Conservation (phyloP, 2,797 vertebrate genomes). For the Siniperca undulata region DNA sequence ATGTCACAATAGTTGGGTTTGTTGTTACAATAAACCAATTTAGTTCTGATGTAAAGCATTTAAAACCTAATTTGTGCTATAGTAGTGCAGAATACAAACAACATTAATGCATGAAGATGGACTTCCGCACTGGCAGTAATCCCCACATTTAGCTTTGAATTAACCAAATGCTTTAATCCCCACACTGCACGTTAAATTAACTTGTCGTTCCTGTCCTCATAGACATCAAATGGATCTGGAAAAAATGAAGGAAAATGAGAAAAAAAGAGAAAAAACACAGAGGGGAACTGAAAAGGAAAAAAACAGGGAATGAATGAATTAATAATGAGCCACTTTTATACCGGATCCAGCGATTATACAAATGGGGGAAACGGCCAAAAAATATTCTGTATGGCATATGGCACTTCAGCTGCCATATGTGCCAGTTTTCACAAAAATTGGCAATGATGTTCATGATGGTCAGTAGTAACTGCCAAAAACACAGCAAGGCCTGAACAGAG, state of each 20-base stretch:
- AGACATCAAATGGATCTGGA: conserved; percentile 61
- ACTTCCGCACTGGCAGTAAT: conserved; percentile 42
- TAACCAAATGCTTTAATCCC: conserved; percentile 68
- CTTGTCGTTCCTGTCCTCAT: conserved; percentile 53
- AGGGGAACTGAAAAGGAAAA: conserved; percentile 82
- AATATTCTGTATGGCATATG: conserved; percentile 98
- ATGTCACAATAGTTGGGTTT: conserved; percentile 13
- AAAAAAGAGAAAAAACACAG: conserved; percentile 51
- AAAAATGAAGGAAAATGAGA: conserved; percentile 46
- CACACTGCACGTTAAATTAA: conserved; percentile 72
- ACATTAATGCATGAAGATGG: conserved; percentile 34
- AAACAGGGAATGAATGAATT: conserved; percentile 92
- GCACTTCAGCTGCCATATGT: conserved; percentile 99
- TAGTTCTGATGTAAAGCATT: conserved; percentile 33
- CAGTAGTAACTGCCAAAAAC: conserved; percentile 99
- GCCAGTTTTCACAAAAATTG: conserved; percentile 99
- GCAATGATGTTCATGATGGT: conserved; percentile 95
- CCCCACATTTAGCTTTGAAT: conserved; percentile 66
- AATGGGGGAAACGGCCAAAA: conserved; percentile 96
- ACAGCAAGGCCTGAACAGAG: conserved; percentile 89
- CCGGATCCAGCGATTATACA: conserved; percentile 89
- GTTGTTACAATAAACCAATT: conserved; percentile 33
- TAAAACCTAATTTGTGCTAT: conserved; percentile 41
- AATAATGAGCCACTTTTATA: conserved; percentile 90
- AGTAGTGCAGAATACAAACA: conserved; percentile 36